Base-by-base conservation (phyloP, 64 coral and sea anemone species). In the Dendronephthya gigantea region DNA sequence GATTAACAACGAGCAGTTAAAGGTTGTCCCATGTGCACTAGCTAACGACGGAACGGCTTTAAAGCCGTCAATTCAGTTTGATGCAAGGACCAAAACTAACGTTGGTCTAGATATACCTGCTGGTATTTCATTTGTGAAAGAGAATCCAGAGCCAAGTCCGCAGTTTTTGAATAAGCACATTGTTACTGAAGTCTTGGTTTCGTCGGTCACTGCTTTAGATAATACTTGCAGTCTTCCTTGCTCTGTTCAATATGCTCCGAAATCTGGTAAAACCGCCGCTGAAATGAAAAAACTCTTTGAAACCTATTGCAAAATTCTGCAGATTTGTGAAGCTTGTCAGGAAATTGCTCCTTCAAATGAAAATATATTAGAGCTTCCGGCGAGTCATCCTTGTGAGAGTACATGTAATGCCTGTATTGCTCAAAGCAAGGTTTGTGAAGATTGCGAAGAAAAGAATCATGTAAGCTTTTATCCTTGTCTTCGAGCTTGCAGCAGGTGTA, bases 201-300 rank as follows among this genome's bases (percentile, higher is more conserved):
- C 55, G 50, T 88, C 87, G 35, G 87, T 88, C 27, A 82, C 87
- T 58, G 82, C 76, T 15, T 35, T 88, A 35, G 87, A 88, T 79
- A 88, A 88, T 35, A 88, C 74, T 51, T 82, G 47, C 76, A 88
- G 87, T 83, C 79, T 88, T 28, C 87, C 49, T 34, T 88, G 87
- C 59, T 72, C 81, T 14, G 87, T 83, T 82, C 29, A 88, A 40
- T 88, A 88, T 39, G 79, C 59, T 36, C 37, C 35, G 36, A 83
- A 88, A 88, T 35, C 16, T 30, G 79, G 87, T 22, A 88, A 88
- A 66, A 82, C 87, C 40, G 87, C 72, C 59, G 22, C 81, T 40
- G 87, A 88, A 52, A 88, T 88, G 81, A 88, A 83, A 40, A 83
- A 9, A 40, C 27, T 83, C 17, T 88, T 88, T 83, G 38, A 41